Conservation (phyloP, 1,140 invertebrate genomes). For the Papilio helenus region DNA sequence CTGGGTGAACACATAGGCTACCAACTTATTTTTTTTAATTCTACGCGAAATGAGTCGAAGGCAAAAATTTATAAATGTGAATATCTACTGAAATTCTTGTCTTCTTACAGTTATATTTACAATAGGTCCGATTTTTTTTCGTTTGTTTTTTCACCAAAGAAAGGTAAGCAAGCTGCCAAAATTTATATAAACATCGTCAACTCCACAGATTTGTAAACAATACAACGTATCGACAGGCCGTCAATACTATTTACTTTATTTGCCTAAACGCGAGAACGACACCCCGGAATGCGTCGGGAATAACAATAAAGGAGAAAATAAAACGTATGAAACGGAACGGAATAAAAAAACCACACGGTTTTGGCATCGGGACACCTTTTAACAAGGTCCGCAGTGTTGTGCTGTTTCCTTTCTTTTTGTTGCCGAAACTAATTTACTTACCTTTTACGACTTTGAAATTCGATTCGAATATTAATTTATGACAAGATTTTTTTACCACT, state of each 20-base stretch:
- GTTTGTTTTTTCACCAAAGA: not conserved
- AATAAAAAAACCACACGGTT: conserved; percentile 42
- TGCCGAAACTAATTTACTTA: conserved; percentile 37
- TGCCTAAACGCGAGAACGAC: conserved; percentile 45
- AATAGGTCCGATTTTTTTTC: no score
- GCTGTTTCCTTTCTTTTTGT: conserved; percentile 41
- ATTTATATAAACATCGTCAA: conserved; percentile 5
- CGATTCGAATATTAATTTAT: conserved; percentile 37
- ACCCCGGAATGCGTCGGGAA: conserved; percentile 40
- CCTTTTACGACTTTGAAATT: conserved; percentile 37
- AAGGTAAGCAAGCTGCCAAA: not conserved
- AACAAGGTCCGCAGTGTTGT: conserved; percentile 45
- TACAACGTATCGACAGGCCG: conserved; percentile 31
- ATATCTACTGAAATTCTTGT: no score
- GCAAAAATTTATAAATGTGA: no score
- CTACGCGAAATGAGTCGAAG: no score
- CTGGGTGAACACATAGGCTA: no score
- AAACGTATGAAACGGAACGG: conserved; percentile 29
- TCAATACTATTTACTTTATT: conserved; percentile 40
- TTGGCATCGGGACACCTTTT: conserved; percentile 48
- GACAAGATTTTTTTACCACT: not conserved
- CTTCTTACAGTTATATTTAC: no score
- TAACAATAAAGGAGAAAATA: conserved; percentile 43
- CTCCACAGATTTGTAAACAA: conserved; percentile 7
- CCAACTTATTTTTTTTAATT: no score